phyloP scores from a whole-genome alignment of 1,140 invertebrate genomes.

The Drosophila neocordata region DNA sequence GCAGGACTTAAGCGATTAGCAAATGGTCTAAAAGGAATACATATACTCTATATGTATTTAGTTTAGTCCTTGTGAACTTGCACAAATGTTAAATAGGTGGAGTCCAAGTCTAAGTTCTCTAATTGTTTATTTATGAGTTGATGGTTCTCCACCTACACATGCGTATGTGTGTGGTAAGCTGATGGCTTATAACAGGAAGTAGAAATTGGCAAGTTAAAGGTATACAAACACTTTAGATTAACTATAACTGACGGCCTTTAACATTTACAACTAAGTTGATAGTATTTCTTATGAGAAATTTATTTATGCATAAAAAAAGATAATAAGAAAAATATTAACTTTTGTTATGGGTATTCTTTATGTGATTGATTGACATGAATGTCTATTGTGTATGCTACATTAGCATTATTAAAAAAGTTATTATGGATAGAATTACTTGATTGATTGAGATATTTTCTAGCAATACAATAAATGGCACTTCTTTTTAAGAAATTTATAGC shows the following conservation, averaged over 20 bases:
- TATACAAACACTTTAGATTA: neutral
- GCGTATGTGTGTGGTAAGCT: constrained; percentile 16
- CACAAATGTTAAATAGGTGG: constrained; percentile 37
- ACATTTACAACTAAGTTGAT: too few relatives aligned
- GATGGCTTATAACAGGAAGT: constrained; percentile 3
- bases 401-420: neutral
- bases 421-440: neutral
- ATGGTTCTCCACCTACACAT: constrained; percentile 25
- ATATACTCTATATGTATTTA: neutral
- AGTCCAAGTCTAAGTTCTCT: constrained; percentile 16
- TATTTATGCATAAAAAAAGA: too few relatives aligned
- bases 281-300: too few relatives aligned
- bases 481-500: too few relatives aligned
- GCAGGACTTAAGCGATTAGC: constrained; percentile 39
- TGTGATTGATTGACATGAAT: neutral
- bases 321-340: neutral
- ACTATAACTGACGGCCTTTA: too few relatives aligned
- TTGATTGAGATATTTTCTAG: neutral
- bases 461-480: too few relatives aligned
- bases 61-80: constrained; percentile 37
- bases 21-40: constrained; percentile 16
- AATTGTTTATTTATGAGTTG: constrained; percentile 61
- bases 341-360: neutral
- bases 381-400: neutral
- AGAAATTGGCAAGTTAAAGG: neutral